Conservation (phyloP, 2,113 vertebrate species). For the Pithys albifrons region DNA sequence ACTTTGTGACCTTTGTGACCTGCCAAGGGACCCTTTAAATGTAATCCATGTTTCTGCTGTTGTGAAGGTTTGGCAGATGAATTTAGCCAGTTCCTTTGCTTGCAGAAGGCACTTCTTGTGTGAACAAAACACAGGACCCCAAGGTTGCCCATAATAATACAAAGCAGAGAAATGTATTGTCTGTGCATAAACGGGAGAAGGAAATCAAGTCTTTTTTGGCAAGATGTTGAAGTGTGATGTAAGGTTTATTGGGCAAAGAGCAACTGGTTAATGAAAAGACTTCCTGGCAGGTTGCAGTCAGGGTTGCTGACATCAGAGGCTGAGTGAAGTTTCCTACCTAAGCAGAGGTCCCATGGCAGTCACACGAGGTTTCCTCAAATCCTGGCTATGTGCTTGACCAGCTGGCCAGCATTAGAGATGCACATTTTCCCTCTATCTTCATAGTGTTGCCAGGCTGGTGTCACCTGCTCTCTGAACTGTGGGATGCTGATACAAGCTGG, state of each 20-base stretch:
- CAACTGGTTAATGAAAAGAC: not conserved
- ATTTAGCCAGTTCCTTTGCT: not conserved
- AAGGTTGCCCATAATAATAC: not conserved
- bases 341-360: not conserved
- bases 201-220: not conserved
- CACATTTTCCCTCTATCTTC: not conserved
- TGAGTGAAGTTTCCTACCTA: not conserved
- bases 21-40: not conserved
- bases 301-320: not conserved
- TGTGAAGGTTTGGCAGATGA: not conserved
- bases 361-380: not conserved
- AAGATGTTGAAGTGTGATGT: not conserved
- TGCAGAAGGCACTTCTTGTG: not conserved
- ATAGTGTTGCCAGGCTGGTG: not conserved
- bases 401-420: not conserved
- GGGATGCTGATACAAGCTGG: constrained; percentile 67
- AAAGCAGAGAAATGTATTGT: not conserved
- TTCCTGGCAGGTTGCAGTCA: not conserved
- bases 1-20: not conserved
- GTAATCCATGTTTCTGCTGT: not conserved
- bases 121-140: not conserved
- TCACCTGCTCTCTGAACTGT: constrained; percentile 38
- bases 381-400: not conserved
- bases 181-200: not conserved
- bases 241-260: not conserved